These are phyloP conservation scores for Cyanocitta stelleri DNA, from an alignment of 2,113 vertebrate species.

Conservation along the genomic window DNA sequence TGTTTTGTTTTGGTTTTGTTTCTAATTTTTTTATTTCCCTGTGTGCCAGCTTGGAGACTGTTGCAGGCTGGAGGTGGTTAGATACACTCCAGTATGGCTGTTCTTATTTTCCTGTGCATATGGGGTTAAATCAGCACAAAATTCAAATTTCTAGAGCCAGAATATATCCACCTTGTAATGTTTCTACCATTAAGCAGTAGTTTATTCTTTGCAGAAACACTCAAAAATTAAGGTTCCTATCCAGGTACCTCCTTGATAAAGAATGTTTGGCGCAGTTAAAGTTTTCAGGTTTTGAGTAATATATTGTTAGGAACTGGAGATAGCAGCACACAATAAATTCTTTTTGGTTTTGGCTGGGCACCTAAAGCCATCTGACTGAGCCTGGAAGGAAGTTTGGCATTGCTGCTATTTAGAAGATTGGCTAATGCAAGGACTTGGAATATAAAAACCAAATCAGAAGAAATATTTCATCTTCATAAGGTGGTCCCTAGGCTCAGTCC, in stretches of 20 bases:
- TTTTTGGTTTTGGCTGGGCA: conserved; percentile 35
- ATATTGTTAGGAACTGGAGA: conserved; percentile 47
- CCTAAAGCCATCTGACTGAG: conserved; percentile 1
- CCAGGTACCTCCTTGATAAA: conserved; percentile 62
- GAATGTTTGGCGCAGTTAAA: conserved; percentile 66
- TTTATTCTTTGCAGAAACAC: conserved; percentile 54
- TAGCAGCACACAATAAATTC: conserved; percentile 28
- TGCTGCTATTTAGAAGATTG: conserved; percentile 1
- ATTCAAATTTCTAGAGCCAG: background rate
- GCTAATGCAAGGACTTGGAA: conserved; percentile 27
- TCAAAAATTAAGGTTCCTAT: conserved; percentile 28
- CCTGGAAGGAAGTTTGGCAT: conserved; percentile 41
- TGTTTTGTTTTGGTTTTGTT: background rate
- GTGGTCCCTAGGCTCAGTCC: background rate
- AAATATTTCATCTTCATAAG: conserved; percentile 16
- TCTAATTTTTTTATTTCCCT: background rate
- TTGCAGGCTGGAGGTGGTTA: background rate
- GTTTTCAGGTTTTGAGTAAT: conserved; percentile 50
- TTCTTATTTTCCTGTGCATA: background rate
- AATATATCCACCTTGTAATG: background rate
- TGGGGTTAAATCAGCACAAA: background rate
- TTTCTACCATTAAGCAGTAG: conserved; percentile 8
- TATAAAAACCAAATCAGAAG: conserved; percentile 1
- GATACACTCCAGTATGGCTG: background rate
- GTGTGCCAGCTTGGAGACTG: background rate